Percentiles rank a stretch among this genome's conserved stretches.
phyloP scores from a whole-genome alignment of 2,113 vertebrate species.

The Okapia johnstoni region DNA sequence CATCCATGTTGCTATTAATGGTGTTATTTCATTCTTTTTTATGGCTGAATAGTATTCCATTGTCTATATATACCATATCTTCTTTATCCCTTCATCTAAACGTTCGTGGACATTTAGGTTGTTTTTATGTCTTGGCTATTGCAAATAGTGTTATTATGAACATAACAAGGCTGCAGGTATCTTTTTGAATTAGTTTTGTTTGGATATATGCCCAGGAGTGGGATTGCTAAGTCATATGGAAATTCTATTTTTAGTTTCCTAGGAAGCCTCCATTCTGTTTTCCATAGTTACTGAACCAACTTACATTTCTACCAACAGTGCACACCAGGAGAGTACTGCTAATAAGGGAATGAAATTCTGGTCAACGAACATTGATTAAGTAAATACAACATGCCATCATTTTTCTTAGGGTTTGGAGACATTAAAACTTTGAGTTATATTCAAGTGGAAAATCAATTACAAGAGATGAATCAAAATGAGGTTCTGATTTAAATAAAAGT shows the following conservation, averaged over 20 bases:
- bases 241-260: background rate
- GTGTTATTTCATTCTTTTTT: background rate
- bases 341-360: background rate
- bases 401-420: background rate
- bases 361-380: background rate
- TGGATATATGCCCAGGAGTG: background rate
- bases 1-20: background rate
- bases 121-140: background rate
- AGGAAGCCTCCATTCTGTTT: background rate
- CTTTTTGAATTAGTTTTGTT: background rate
- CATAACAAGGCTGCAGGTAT: background rate
- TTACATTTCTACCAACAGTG: background rate
- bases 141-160: background rate
- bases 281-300: background rate
- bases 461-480: background rate
- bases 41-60: background rate
- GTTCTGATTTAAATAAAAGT: background rate
- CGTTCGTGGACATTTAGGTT: background rate
- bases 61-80: background rate
- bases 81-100: background rate
- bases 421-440: background rate
- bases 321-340: background rate
- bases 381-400: background rate
- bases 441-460: background rate
- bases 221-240: background rate